phyloP scores from a whole-genome alignment of 2,797 vertebrate genomes.

The Falco peregrinus region DNA sequence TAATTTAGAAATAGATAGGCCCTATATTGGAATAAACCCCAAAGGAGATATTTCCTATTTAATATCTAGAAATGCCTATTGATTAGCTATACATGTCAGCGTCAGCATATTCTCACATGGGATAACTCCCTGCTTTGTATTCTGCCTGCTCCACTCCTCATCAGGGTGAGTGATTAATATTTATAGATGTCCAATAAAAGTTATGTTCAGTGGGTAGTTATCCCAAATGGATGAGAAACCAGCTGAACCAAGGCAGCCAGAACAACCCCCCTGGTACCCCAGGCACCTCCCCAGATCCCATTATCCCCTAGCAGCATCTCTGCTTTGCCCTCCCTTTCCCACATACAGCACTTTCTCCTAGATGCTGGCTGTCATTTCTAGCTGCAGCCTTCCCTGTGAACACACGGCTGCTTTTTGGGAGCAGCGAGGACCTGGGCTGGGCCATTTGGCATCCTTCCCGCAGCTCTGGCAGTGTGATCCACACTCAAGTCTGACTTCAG shows the following conservation, averaged over 20 bases:
- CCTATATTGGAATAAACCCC: not conserved
- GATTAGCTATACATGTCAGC: not conserved
- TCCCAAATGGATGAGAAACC: not conserved
- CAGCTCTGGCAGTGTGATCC: not conserved
- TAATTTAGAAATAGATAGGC: not conserved
- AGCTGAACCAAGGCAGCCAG: not conserved
- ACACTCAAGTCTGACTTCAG: not conserved
- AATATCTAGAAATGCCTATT: not conserved
- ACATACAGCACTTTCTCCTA: not conserved
- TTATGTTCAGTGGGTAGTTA: not conserved
- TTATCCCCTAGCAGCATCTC: not conserved
- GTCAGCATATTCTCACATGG: not conserved
- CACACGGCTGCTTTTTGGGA: not conserved
- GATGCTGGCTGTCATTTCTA: not conserved
- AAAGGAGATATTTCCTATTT: not conserved
- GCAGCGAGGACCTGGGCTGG: rapidly evolving
- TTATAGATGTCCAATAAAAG: not conserved
- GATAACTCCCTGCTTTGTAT: not conserved
- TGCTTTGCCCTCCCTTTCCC: not conserved
- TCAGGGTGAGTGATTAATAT: not conserved
- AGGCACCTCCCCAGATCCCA: rapidly evolving
- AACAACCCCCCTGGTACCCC: not conserved
- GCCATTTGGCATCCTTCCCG: rapidly evolving
- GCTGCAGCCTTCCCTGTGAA: not conserved
- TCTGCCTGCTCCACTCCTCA: not conserved